These are phyloP conservation scores for Synergus japonicus DNA, from an alignment of 2,888 invertebrate species.

Conservation along the genomic window DNA sequence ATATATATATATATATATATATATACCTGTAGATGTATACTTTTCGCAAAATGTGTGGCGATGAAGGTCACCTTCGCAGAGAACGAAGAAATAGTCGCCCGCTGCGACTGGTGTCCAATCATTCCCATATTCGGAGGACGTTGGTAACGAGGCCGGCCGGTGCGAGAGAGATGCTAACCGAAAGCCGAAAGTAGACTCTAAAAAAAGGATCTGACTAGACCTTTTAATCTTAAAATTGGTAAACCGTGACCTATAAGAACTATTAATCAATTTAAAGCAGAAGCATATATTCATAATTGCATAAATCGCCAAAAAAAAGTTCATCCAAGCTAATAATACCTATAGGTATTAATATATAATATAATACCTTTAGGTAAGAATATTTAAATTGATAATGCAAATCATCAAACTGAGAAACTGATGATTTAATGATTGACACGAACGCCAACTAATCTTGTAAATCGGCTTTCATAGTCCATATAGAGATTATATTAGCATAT, in stretches of 20 bases:
- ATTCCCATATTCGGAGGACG: constrained; percentile 56
- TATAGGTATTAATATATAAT: too few relatives aligned
- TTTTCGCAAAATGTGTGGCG: constrained; percentile 42
- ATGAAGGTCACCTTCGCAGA: constrained; percentile 50
- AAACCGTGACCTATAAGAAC: background rate
- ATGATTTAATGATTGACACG: too few relatives aligned
- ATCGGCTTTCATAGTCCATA: too few relatives aligned
- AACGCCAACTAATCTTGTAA: too few relatives aligned
- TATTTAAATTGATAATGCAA: too few relatives aligned
- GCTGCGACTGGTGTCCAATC: constrained; percentile 50
- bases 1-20: background rate
- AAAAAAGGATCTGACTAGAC: constrained; percentile 33
- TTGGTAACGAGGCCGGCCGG: constrained; percentile 53
- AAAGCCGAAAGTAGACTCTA: constrained; percentile 54
- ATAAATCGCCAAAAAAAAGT: too few relatives aligned
- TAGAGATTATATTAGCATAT: too few relatives aligned
- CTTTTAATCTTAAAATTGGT: background rate
- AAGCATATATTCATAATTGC: background rate
- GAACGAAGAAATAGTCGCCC: constrained; percentile 53
- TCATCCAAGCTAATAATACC: too few relatives aligned
- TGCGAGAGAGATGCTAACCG: constrained; percentile 50
- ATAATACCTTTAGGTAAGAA: too few relatives aligned
- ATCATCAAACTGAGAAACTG: too few relatives aligned
- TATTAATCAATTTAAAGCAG: background rate
- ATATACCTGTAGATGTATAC: constrained; percentile 15